Evolutionary conservation across 1,140 invertebrate species (phyloP), one percentile per base, ranked within the genome.

Genomic region (Gonioctena quinquepunctata): DNA sequence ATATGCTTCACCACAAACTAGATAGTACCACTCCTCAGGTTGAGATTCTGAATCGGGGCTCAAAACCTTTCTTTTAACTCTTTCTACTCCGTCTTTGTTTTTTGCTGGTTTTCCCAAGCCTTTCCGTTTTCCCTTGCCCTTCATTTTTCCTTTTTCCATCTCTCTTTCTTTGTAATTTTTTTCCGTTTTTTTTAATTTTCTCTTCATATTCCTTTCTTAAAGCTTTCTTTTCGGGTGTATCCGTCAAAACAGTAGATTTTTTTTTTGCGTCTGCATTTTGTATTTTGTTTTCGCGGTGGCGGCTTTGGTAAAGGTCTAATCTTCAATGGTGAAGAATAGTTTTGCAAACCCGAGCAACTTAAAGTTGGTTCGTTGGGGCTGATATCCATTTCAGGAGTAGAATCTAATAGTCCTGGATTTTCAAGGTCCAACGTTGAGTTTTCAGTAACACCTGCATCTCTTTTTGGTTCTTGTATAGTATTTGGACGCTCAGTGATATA

Each of bases 221-320:
- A 42, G 33, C 33, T 42, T 42, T 8, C 33, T 42, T 42, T 42
- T 8, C 33, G 16, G 1, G 2, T 3, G 42, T 65, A 27, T 70
- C 68, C 0, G 68, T 70, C 42, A 66, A 70, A 13, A 70, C 59
- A 42, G 68, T 42, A 42, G 7, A 70, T 60, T 66, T 70, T 16
- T n/a, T 63, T 49, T 60, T 70, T 66, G 23, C 69, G 52, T 54
- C 62, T 65, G 25, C 61, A 48, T 11, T n/a, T 48, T 59, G 21
- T 54, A 52, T 54, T 48, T 13, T n/a, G 19, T 61, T 66, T 57
- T 33, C 27, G 13, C 56, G 54, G 27, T 60, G 23, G 25, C 19
- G 54, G 22, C 52, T 67, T 67, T 28, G 0, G 25, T 28, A 66
- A 66, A n/a, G n/a, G n/a, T n/a, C n/a, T n/a, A n/a, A 66, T 66